Evolutionary conservation across 1,140 invertebrate genomes (phyloP).

Genomic region (Pseudomyrmex concolor): DNA sequence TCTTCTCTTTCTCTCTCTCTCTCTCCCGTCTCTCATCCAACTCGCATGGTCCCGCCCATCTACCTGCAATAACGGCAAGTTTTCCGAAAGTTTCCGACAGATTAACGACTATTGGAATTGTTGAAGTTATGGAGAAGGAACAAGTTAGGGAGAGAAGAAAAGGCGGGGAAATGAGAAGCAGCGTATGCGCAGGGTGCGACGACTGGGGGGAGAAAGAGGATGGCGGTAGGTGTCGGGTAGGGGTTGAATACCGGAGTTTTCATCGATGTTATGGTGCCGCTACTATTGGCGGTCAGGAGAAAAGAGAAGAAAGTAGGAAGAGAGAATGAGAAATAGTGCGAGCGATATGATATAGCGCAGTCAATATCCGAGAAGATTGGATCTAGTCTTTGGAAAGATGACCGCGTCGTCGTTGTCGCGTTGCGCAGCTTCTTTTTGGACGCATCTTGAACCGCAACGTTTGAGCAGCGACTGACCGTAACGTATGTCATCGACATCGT

Average conservation of each 20-base stretch:
- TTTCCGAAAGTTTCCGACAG: conserved; percentile 80
- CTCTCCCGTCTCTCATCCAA: conserved; percentile 62
- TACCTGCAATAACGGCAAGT: conserved; percentile 81
- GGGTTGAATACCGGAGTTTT: conserved; percentile 66
- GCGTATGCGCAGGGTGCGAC: conserved; percentile 2
- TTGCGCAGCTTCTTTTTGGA: conserved; percentile 2
- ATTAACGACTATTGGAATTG: conserved; percentile 83
- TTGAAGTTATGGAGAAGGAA: conserved; percentile 76
- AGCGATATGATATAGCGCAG: conserved; percentile 63
- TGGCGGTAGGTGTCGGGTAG: conserved; percentile 14
- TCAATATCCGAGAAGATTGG: conserved; percentile 75
- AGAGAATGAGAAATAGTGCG: conserved; percentile 34
- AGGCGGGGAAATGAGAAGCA: conserved; percentile 52
- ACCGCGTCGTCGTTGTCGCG: conserved; percentile 45
- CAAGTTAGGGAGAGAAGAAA: conserved; percentile 33
- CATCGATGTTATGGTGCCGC: conserved; percentile 51
- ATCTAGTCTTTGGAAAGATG: conserved; percentile 70
- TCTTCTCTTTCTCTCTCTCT: conserved; percentile 1
- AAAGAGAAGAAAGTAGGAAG: conserved; percentile 19
- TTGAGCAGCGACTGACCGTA: conserved; percentile 18
- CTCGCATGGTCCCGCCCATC: conserved; percentile 67
- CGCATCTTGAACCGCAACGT: background rate
- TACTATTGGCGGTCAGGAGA: conserved; percentile 40
- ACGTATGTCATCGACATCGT: background rate
- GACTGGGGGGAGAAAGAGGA: conserved; percentile 22